Base-by-base conservation (phyloP, 2,113 vertebrate species). In the Alethe diademata region DNA sequence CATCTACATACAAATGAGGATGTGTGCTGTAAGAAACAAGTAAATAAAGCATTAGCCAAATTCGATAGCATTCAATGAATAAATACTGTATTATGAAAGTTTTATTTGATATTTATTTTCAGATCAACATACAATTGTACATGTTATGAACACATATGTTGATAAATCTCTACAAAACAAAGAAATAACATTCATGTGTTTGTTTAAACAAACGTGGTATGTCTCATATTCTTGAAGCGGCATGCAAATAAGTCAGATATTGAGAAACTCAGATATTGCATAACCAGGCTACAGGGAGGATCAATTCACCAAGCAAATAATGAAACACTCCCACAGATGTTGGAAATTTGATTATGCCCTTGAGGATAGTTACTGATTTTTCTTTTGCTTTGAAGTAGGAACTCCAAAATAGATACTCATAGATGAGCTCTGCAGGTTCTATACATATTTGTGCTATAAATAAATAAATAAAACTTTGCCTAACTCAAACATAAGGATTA, bases 1-100 rank as follows among this genome's bases (percentile, higher is more conserved):
- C 58, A 76, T 62, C 81, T 88, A 82, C 58, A 90, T 94, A 73
- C 42, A 90, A 94, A 91, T 93, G 88, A 81, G 70, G 11, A 50
- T 47, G 24, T 0, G 0, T 31, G 16, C 14, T 58, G 29, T 22
- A 78, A 29, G 11, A 85, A 88, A 81, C 14, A 82, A 69, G 43
- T 33, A 79, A 85, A 65, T n/a, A 42, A 69, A 79, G 2, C 19
- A 24, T 69, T 69, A 87, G 8, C 1, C 7, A 54, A 28, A 79
- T 85, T 71, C 25, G 53, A 14, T 20, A 61, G 6, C 5, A 65
- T 24, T 73, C 48, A 24, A 4, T 48, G 26, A 66, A 85, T 47
- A 72, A 73, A 64, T 33, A 24, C 1, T 42, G 29, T 81, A 65
- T 50, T 57, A 48, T 8, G 33, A 57, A 81, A 43, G 6, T 4